phyloP scores from a whole-genome alignment of 1,140 invertebrate genomes.

The Camponotus vicinus region DNA sequence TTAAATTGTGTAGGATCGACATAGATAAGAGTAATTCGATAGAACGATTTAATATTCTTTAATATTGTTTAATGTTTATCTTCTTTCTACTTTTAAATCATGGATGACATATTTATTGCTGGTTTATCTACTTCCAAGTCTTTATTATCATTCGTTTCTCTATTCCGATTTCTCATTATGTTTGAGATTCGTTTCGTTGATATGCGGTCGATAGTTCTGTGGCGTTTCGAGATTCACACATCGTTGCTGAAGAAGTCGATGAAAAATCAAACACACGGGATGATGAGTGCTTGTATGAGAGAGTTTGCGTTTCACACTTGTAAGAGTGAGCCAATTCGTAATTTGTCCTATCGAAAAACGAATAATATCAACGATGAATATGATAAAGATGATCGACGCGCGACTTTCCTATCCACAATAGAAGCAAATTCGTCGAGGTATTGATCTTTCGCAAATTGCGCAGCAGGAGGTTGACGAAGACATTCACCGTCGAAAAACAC shows the following conservation, averaged over 20 bases:
- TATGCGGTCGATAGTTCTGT: background rate
- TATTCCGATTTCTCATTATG: constrained; percentile 29
- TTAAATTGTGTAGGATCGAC: background rate
- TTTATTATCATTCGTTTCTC: background rate
- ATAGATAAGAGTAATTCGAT: background rate
- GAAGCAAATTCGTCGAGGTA: constrained; percentile 13
- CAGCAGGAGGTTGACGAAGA: constrained; percentile 40
- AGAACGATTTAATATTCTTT: background rate
- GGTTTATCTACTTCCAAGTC: background rate
- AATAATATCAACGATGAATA: background rate
- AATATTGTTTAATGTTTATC: background rate
- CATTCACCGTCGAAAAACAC: constrained; percentile 13
- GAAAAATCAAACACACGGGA: background rate
- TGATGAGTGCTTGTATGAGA: constrained; percentile 34
- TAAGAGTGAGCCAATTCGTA: background rate
- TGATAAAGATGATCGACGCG: background rate
- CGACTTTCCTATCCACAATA: background rate
- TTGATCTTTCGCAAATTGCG: constrained; percentile 38
- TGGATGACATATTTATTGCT: background rate
- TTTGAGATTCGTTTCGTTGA: background rate
- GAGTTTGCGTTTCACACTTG: constrained; percentile 28
- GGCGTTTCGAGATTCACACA: background rate
- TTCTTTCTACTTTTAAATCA: too few species aligned
- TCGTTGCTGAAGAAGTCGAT: background rate
- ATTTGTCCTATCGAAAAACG: background rate